Evolutionary conservation across 2,888 invertebrate species (phyloP), one percentile per base, ranked within the genome.

Genomic region (Stegophylla sp.): DNA sequence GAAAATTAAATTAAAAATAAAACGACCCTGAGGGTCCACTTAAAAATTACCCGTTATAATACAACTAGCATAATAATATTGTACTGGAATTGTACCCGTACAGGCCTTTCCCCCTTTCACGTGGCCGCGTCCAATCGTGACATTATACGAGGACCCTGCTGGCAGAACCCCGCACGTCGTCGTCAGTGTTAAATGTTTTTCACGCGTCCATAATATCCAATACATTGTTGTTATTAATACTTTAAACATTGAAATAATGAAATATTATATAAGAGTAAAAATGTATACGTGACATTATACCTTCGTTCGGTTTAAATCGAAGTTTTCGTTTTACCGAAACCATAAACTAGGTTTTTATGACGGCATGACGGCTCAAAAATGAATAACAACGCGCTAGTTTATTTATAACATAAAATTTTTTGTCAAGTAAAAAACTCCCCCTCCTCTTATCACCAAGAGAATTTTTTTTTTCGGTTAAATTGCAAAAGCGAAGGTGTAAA

Each of bases 11-110:
- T 17, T 17, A 34, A 20, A 7, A 64, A 64, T 41, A 64, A 43
- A 43, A 20, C 48, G 26, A 23, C 67, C 28, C 48, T 12, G n/a
- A 69, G 48, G n/a, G n/a, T n/a, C 67, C 28, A 69, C 13, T 69
- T 51, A 10, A 51, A 67, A 51, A 12, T 12, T 3, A 45, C 67
- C n/a, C n/a, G n/a, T n/a, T n/a, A n/a, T n/a, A n/a, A n/a, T n/a
- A n/a, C n/a, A n/a, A n/a, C n/a, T n/a, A n/a, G n/a, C n/a, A n/a
- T n/a, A n/a, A n/a, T n/a, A 28, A 69, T n/a, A 34, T 34, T 34
- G n/a, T n/a, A n/a, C n/a, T 26, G 26, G 15, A 7, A 17, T 17
- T 28, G 0, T 45, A 26, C 66, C 9, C 20, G 15, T 0, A 45
- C 10, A 66, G 66, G 9, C 43, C 0, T 5, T 43, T n/a, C 3